Percentiles rank a stretch among this genome's conserved stretches.
phyloP scores from a whole-genome alignment of 2,797 vertebrate species.

The Mormyrus hasselquistii region DNA sequence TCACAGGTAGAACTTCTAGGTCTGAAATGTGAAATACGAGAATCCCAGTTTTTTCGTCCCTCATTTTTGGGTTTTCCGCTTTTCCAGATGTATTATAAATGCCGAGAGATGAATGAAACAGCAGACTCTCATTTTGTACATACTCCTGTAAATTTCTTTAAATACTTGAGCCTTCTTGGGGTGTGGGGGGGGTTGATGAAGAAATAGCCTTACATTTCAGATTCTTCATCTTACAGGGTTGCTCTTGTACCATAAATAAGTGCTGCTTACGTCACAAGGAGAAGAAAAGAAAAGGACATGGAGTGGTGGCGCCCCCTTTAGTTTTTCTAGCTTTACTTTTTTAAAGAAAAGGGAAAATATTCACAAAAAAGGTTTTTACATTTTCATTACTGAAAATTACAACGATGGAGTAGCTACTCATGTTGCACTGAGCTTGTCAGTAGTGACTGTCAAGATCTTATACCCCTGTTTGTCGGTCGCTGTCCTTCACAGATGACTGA shows the following conservation, averaged over 20 bases:
- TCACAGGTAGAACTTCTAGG: conserved; percentile 91
- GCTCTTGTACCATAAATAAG: conserved; percentile 94
- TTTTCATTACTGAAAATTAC: conserved; percentile 93
- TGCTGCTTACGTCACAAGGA: conserved; percentile 99
- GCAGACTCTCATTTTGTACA: conserved; percentile 82
- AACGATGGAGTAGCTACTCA: conserved; percentile 87
- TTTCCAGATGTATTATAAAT: conserved; percentile 55
- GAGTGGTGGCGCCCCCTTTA: conserved; percentile 81
- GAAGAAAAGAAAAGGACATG: conserved; percentile 63
- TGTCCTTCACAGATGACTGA: conserved; percentile 88
- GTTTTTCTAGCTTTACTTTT: conserved; percentile 77
- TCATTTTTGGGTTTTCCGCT: conserved; percentile 56
- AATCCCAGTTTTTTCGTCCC: conserved; percentile 54
- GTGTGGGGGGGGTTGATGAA: conserved; percentile 79
- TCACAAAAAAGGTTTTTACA: conserved; percentile 84
- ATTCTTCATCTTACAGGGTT: conserved; percentile 99
- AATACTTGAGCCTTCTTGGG: conserved; percentile 98
- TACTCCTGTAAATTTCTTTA: conserved; percentile 99
- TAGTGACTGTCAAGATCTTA: conserved; percentile 93
- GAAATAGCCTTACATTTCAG: conserved; percentile 99
- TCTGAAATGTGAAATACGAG: conserved; percentile 90
- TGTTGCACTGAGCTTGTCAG: conserved; percentile 97
- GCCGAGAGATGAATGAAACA: conserved; percentile 47
- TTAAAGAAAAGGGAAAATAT: conserved; percentile 89
- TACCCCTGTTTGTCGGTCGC: conserved; percentile 89